Percentiles rank a stretch among this genome's conserved stretches.
These are phyloP conservation scores for Picathartes gymnocephalus DNA, from an alignment of 2,113 vertebrate species.

Conservation along the genomic window DNA sequence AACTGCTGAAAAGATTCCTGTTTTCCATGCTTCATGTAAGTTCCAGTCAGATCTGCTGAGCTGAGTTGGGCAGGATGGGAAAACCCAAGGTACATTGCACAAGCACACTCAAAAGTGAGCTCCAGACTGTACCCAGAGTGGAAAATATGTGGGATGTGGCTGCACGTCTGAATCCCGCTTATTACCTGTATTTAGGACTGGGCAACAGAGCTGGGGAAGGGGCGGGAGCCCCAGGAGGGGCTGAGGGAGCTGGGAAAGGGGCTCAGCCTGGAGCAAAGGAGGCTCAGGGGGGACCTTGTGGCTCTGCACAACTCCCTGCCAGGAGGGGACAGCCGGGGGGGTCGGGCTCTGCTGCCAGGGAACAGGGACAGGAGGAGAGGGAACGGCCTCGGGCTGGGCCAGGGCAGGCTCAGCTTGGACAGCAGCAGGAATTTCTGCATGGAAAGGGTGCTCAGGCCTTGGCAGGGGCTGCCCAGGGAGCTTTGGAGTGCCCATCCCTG, in stretches of 20 bases:
- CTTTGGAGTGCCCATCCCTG: neutral
- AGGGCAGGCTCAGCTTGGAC: neutral
- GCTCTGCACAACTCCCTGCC: neutral
- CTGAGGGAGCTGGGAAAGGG: neutral
- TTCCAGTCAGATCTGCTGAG: neutral
- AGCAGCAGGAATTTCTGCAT: neutral
- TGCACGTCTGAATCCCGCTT: neutral
- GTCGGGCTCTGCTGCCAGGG: neutral
- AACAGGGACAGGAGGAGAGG: neutral
- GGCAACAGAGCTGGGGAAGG: too few relatives aligned
- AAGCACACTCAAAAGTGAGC: neutral
- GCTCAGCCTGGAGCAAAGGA: neutral
- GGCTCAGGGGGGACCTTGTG: neutral
- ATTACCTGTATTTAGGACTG: neutral
- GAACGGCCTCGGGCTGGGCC: neutral
- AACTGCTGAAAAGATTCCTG: neutral
- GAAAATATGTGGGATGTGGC: neutral
- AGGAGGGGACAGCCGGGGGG: neutral
- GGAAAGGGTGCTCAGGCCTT: neutral
- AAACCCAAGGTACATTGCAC: fast-evolving
- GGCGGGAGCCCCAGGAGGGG: neutral
- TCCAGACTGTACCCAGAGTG: neutral
- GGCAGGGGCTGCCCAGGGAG: neutral
- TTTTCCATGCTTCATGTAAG: neutral
- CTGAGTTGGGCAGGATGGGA: neutral